Percentiles rank a stretch among this genome's conserved stretches.
phyloP scores from a whole-genome alignment of 2,113 vertebrate genomes.

The Paralichthys olivaceus region DNA sequence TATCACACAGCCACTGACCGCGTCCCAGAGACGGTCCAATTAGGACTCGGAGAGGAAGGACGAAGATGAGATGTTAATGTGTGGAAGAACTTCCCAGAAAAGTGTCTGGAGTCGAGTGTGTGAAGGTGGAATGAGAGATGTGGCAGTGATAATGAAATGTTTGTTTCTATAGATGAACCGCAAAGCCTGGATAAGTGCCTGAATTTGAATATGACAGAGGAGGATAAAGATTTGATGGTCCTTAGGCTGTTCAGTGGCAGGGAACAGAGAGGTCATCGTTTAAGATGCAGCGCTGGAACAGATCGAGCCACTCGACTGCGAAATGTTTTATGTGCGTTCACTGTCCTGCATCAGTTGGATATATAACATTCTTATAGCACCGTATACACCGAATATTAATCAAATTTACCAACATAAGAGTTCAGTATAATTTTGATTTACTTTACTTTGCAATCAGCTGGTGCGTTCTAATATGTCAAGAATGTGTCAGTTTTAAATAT shows the following conservation, averaged over 20 bases:
- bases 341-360: slow-evolving; percentile 7
- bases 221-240: slow-evolving; percentile 47
- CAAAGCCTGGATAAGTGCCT: neutral
- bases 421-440: neutral
- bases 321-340: slow-evolving; percentile 36
- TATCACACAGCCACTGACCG: slow-evolving; percentile 76
- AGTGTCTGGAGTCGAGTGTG: slow-evolving; percentile 11
- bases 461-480: neutral
- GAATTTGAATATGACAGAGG: slow-evolving; percentile 48
- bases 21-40: slow-evolving; percentile 37
- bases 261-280: slow-evolving; percentile 52
- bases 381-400: neutral
- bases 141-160: slow-evolving; percentile 52
- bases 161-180: slow-evolving; percentile 28
- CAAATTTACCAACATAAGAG: neutral
- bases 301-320: slow-evolving; percentile 33
- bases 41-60: slow-evolving; percentile 25
- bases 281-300: slow-evolving; percentile 38
- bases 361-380: slow-evolving; percentile 3
- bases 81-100: slow-evolving; percentile 25
- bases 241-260: slow-evolving; percentile 58
- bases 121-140: slow-evolving; percentile 41
- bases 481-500: neutral
- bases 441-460: neutral
- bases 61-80: slow-evolving; percentile 41